phyloP scores from a whole-genome alignment of 1,140 invertebrate species.

The Drosophila sturtevanti region DNA sequence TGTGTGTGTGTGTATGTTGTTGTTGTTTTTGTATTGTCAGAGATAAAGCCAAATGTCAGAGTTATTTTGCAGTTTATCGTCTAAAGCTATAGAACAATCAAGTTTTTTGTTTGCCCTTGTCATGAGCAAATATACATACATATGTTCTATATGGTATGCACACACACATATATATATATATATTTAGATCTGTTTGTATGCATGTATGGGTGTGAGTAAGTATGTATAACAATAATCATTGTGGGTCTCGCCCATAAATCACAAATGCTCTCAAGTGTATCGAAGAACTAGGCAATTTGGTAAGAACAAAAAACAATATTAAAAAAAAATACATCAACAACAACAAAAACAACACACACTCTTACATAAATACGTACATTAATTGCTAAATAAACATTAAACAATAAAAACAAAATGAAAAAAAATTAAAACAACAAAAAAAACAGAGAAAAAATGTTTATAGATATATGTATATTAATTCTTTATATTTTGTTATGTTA shows the following conservation, averaged over 20 bases:
- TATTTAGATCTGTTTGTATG: not conserved
- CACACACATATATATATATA: not conserved
- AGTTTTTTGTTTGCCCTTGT: constrained; percentile 54
- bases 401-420: constrained; percentile 18
- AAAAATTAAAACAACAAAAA: too few relatives aligned
- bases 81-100: constrained; percentile 47
- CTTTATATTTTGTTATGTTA: constrained; percentile 35
- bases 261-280: constrained; percentile 67
- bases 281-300: constrained; percentile 56
- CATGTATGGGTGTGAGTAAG: constrained; percentile 13
- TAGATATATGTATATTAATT: constrained; percentile 22
- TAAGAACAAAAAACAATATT: constrained; percentile 18
- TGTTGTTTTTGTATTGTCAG: not conserved
- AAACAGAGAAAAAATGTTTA: constrained; percentile 23
- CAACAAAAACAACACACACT: constrained; percentile 23
- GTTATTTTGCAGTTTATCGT: not conserved
- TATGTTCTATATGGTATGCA: constrained; percentile 6
- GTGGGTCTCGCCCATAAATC: constrained; percentile 68
- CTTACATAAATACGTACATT: constrained; percentile 21
- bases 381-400: constrained; percentile 57
- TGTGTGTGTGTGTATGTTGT: too few relatives aligned
- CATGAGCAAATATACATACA: constrained; percentile 38
- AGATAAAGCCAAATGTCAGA: constrained; percentile 3
- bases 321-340: constrained; percentile 20
- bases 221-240: constrained; percentile 41